Conservation (phyloP, 2,113 vertebrate species). For the Suricata suricatta region DNA sequence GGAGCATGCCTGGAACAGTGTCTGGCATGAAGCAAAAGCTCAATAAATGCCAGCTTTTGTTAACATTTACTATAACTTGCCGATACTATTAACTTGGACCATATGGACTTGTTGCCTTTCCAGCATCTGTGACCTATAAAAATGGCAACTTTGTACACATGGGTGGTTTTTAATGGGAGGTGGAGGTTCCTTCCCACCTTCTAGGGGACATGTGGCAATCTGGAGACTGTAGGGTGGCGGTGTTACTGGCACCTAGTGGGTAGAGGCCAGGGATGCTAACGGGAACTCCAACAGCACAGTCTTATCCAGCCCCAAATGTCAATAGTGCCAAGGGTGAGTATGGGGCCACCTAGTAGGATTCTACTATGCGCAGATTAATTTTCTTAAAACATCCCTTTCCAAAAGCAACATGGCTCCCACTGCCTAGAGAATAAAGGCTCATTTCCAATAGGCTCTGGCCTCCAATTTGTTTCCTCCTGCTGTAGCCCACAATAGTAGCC, state of each 20-base stretch:
- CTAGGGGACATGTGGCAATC: neutral
- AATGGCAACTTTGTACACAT: neutral
- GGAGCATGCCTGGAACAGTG: neutral
- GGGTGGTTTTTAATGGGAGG: neutral
- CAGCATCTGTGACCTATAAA: neutral
- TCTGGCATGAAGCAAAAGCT: neutral
- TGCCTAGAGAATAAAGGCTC: neutral
- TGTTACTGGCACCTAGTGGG: neutral
- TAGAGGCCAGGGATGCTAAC: neutral
- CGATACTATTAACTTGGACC: neutral
- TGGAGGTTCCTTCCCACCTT: accelerated
- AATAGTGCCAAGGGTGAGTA: neutral
- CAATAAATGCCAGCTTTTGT: neutral
- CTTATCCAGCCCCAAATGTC: neutral
- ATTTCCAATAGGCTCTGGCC: neutral
- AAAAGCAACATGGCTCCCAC: neutral
- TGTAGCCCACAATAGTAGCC: neutral
- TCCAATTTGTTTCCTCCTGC: neutral
- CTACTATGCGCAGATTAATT: neutral
- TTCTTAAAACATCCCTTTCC: neutral
- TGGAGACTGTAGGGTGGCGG: neutral
- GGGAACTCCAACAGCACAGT: neutral
- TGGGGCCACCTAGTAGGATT: neutral
- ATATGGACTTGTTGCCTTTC: neutral
- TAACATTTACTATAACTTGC: neutral